Conservation (phyloP, 2,113 vertebrate genomes). For the Triplophysa rosa region DNA sequence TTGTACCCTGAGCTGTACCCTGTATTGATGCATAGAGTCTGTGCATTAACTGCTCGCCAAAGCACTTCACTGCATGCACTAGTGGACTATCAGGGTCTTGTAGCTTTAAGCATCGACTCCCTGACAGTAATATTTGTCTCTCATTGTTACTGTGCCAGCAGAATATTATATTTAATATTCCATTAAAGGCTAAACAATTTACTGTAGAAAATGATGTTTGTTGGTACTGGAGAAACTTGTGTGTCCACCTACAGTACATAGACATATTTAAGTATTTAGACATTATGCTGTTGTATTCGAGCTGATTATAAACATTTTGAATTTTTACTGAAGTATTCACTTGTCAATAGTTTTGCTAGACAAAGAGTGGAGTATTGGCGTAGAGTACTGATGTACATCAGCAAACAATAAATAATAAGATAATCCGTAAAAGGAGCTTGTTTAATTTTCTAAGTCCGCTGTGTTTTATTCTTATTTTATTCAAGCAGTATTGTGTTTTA, state of each 20-base stretch:
- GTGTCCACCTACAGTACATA: background rate
- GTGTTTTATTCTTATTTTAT: background rate
- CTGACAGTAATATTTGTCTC: background rate
- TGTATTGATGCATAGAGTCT: background rate
- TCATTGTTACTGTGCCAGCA: background rate
- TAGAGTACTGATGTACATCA: too few species aligned
- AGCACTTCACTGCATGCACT: conserved; percentile 75
- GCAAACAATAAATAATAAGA: too few species aligned
- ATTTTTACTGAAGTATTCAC: too few species aligned
- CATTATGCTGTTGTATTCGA: too few species aligned
- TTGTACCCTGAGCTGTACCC: background rate
- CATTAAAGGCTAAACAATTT: background rate
- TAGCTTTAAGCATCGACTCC: conserved; percentile 2
- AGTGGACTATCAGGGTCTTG: conserved; percentile 54
- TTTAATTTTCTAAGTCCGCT: background rate
- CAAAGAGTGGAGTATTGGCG: too few species aligned
- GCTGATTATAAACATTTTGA: too few species aligned
- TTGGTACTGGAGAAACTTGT: background rate
- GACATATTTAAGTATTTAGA: background rate
- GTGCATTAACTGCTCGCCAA: conserved; percentile 44
- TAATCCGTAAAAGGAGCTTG: too few species aligned
- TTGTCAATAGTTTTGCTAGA: too few species aligned
- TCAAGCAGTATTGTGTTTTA: background rate
- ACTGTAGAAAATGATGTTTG: background rate
- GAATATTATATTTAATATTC: background rate